Conservation (phyloP, 2,888 invertebrate genomes). For the Petrolisthes manimaculis region DNA sequence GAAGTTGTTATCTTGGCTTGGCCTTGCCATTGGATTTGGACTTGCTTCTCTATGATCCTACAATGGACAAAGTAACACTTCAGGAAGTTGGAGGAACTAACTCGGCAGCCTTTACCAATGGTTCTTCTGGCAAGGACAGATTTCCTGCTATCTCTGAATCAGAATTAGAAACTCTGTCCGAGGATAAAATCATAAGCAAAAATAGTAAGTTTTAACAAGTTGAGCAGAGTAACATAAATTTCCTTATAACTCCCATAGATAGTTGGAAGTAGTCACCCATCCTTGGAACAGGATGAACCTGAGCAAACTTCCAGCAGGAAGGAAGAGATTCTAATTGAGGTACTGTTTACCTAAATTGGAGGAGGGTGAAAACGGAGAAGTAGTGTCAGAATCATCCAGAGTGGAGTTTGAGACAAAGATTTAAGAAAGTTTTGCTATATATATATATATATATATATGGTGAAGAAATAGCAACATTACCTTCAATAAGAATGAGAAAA, state of each 20-base stretch:
- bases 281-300: not conserved
- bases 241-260: too few relatives aligned
- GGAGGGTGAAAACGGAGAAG: too few relatives aligned
- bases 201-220: conserved; percentile 21
- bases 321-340: too few relatives aligned
- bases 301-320: too few relatives aligned
- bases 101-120: not conserved
- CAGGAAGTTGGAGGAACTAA: conserved; percentile 18
- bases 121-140: conserved; percentile 47
- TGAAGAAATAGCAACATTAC: too few relatives aligned
- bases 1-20: conserved; percentile 61
- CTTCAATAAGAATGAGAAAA: too few relatives aligned
- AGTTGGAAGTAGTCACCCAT: not conserved
- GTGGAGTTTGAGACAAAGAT: too few relatives aligned
- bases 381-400: too few relatives aligned
- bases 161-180: conserved; percentile 42
- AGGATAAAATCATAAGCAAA: conserved; percentile 26
- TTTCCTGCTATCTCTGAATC: conserved; percentile 57
- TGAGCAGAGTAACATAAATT: too few relatives aligned
- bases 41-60: conserved; percentile 53
- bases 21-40: conserved; percentile 62
- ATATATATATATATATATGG: too few relatives aligned
- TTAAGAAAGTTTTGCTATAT: too few relatives aligned
- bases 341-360: too few relatives aligned
- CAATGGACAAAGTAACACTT: conserved; percentile 23